Evolutionary conservation across 2,113 vertebrate genomes (phyloP).

Genomic region (Chamaea fasciata): DNA sequence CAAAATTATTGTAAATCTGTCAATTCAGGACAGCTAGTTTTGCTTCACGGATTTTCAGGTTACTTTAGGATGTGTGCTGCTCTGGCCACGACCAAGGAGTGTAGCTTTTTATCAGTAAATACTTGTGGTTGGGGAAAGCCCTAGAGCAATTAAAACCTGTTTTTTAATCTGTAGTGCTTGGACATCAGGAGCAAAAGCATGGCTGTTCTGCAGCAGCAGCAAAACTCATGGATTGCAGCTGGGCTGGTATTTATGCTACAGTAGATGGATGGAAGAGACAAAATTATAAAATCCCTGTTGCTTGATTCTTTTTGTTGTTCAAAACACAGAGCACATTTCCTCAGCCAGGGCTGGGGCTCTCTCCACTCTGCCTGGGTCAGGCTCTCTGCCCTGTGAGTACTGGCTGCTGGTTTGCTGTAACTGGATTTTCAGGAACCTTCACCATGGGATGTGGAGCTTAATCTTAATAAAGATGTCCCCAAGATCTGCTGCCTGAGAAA

Average conservation of each 20-base stretch:
- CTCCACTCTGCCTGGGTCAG: neutral
- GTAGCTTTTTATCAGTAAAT: neutral
- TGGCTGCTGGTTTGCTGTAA: neutral
- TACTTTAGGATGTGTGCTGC: neutral
- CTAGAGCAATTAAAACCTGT: neutral
- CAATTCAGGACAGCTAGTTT: neutral
- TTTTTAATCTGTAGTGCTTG: neutral
- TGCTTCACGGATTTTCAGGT: neutral
- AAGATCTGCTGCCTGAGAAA: neutral
- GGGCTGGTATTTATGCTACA: neutral
- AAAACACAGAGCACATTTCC: neutral
- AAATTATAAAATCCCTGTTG: neutral
- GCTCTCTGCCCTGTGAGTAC: fast-evolving
- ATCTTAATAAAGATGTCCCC: neutral
- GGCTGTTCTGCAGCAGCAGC: neutral
- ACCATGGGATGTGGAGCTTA: neutral
- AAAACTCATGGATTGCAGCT: neutral
- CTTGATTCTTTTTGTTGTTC: neutral
- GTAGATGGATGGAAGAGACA: neutral
- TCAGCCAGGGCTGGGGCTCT: fast-evolving
- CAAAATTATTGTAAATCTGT: neutral
- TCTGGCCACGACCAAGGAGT: neutral
- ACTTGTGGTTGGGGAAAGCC: neutral
- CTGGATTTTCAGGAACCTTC: neutral
- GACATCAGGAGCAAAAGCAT: neutral